Conservation (phyloP, 2,888 invertebrate species). For the Campoplex capitator region DNA sequence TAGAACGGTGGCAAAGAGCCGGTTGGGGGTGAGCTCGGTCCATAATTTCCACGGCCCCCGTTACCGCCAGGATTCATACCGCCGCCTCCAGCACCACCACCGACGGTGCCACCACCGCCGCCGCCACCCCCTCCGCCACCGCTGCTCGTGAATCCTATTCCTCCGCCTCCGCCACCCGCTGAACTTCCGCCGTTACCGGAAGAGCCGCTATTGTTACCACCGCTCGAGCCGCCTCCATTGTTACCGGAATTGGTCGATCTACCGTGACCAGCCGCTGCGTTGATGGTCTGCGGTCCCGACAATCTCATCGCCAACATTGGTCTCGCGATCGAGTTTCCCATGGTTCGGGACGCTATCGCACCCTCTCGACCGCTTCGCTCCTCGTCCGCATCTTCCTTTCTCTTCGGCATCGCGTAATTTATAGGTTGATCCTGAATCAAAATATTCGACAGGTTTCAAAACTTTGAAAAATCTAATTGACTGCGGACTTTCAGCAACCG, state of each 20-base stretch:
- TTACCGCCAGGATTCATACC: slow-evolving; percentile 91
- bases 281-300: slow-evolving; percentile 80
- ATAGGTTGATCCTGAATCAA: slow-evolving; percentile 92
- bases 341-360: slow-evolving; percentile 79
- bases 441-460: background rate
- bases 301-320: slow-evolving; percentile 82
- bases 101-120: slow-evolving; percentile 87
- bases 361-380: slow-evolving; percentile 87
- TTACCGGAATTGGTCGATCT: slow-evolving; percentile 86
- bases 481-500: background rate
- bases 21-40: slow-evolving; percentile 94
- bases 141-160: slow-evolving; percentile 86
- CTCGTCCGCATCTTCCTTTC: slow-evolving; percentile 89
- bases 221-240: slow-evolving; percentile 68
- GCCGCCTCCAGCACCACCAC: slow-evolving; percentile 89
- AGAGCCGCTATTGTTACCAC: slow-evolving; percentile 60
- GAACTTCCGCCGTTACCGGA: slow-evolving; percentile 83
- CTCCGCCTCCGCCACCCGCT: slow-evolving; percentile 85
- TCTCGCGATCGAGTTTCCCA: slow-evolving; percentile 82
- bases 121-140: slow-evolving; percentile 85
- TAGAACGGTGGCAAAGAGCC: slow-evolving; percentile 95
- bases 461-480: background rate
- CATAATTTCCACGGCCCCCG: slow-evolving; percentile 92
- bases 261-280: slow-evolving; percentile 91
- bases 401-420: slow-evolving; percentile 94